phyloP scores from a whole-genome alignment of 2,113 vertebrate species.

The Oophaga pumilio region DNA sequence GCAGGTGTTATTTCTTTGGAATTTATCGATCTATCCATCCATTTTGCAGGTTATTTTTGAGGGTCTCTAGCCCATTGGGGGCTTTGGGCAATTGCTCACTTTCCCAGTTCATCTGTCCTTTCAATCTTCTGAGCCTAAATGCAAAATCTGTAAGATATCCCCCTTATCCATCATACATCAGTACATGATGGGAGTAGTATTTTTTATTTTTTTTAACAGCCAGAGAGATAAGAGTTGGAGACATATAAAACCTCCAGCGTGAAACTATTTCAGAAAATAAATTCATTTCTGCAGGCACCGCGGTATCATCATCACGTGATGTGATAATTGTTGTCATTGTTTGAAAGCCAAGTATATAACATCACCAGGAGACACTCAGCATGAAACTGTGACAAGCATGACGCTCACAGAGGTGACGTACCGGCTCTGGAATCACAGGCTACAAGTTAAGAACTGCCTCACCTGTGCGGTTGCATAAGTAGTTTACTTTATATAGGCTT shows the following conservation, averaged over 20 bases:
- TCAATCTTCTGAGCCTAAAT: not conserved
- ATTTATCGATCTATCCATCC: no score
- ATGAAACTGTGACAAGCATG: conserved; percentile 3
- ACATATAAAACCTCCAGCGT: not conserved
- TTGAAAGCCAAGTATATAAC: not conserved
- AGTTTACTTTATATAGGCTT: not conserved
- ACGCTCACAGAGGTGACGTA: not conserved
- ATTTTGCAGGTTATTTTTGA: no score
- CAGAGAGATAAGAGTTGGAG: not conserved
- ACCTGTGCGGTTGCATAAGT: not conserved
- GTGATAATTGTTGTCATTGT: not conserved
- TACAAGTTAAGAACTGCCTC: not conserved
- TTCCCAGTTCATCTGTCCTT: not conserved
- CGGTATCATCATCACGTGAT: not conserved
- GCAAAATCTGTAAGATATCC: not conserved
- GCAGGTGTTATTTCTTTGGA: no score
- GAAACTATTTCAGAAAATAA: no score
- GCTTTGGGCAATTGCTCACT: not conserved
- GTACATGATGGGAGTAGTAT: not conserved
- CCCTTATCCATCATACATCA: not conserved
- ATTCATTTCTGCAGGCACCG: not conserved
- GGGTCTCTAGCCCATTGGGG: no score
- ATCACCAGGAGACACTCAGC: not conserved
- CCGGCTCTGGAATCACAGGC: not conserved
- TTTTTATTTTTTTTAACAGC: not conserved